phyloP scores from a whole-genome alignment of 2,797 vertebrate genomes.

The Acridotheres tristis region DNA sequence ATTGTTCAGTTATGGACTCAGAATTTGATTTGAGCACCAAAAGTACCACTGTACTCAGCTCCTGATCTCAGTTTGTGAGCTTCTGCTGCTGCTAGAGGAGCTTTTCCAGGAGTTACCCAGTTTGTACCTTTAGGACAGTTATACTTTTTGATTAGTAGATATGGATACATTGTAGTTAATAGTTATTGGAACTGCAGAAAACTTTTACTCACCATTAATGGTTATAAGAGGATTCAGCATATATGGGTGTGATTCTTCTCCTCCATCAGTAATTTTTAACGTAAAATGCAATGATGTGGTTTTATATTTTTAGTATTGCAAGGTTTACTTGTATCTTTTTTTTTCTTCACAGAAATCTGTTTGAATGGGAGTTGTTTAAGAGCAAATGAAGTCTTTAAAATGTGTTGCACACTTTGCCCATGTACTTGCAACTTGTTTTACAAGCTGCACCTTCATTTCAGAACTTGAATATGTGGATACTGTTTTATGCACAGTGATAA shows the following conservation, averaged over 20 bases:
- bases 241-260: neutral
- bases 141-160: neutral
- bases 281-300: neutral
- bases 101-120: neutral
- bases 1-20: neutral
- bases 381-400: neutral
- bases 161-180: neutral
- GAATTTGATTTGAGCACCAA: neutral
- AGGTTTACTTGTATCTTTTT: neutral
- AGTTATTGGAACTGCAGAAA: neutral
- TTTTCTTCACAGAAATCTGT: neutral
- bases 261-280: neutral
- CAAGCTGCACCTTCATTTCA: neutral
- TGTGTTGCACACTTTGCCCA: fast-evolving
- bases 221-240: neutral
- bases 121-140: neutral
- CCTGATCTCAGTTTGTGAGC: neutral
- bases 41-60: neutral
- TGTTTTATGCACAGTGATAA: neutral
- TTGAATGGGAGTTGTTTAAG: neutral
- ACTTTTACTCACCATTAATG: neutral
- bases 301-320: neutral
- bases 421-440: neutral
- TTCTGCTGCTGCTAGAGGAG: neutral
- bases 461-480: neutral